These are phyloP conservation scores for Zosterops japonicus DNA, from an alignment of 2,113 vertebrate species.

Conservation along the genomic window DNA sequence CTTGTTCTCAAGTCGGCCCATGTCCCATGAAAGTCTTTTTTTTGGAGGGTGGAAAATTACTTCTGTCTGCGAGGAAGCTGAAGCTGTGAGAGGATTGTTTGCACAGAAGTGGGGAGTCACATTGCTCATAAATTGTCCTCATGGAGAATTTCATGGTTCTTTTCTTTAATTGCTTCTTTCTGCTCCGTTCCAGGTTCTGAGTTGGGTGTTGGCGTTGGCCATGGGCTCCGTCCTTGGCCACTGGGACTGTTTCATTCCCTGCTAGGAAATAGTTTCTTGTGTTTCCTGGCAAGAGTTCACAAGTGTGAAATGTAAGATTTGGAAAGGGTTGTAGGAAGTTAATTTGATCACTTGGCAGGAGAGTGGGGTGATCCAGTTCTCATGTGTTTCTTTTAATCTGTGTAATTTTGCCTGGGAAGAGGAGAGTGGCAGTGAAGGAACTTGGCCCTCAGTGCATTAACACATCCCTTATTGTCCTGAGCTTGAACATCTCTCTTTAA, in stretches of 20 bases:
- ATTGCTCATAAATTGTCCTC: accelerated
- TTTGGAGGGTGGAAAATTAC: neutral
- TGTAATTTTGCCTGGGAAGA: neutral
- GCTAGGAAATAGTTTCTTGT: neutral
- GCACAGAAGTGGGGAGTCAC: neutral
- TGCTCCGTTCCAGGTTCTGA: neutral
- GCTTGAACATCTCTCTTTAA: conserved; percentile 21
- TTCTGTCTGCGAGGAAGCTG: neutral
- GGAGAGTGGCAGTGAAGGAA: neutral
- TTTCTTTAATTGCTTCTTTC: neutral
- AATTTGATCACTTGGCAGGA: conserved; percentile 6
- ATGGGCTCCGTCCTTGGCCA: accelerated
- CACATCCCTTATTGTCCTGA: neutral
- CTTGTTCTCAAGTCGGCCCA: neutral
- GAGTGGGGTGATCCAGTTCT: neutral
- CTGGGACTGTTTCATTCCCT: neutral
- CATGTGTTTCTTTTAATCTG: neutral
- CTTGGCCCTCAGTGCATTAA: neutral
- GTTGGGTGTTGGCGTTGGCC: neutral
- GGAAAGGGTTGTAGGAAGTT: neutral
- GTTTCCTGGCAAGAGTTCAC: neutral
- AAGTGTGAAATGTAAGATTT: neutral
- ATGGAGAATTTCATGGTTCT: neutral
- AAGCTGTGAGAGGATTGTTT: neutral
- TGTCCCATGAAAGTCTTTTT: neutral